Percentiles rank a stretch among this genome's conserved stretches.
These are phyloP conservation scores for Styela plicata DNA, from an alignment of 23 tunicate genomes.

Conservation along the genomic window DNA sequence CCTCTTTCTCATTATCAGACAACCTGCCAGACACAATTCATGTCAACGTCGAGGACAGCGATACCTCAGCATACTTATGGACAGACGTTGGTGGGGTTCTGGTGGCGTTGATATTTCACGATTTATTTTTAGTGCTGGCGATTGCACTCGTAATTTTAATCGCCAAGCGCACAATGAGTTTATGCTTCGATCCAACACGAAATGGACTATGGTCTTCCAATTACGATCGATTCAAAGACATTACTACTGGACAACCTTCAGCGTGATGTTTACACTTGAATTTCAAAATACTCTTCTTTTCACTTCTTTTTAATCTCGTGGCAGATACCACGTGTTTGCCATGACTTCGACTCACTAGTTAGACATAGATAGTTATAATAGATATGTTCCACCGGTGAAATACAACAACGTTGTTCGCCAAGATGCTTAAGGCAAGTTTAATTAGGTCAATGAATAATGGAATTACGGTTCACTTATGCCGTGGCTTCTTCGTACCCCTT, in stretches of 20 bases:
- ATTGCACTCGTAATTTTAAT: constrained; percentile 29
- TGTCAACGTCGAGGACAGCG: constrained; percentile 50
- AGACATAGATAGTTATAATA: too few species aligned
- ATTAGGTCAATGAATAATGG: too few species aligned
- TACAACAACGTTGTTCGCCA: background rate
- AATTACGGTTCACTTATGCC: too few species aligned
- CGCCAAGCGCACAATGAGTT: background rate
- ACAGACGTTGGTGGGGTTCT: constrained; percentile 44
- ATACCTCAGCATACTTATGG: constrained; percentile 78
- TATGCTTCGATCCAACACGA: background rate
- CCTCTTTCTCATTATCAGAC: too few species aligned
- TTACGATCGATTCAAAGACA: background rate
- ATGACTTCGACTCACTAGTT: background rate
- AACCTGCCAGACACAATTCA: constrained; percentile 28
- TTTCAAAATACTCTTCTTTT: too few species aligned
- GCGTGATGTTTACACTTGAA: background rate
- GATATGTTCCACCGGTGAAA: too few species aligned
- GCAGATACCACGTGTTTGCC: background rate
- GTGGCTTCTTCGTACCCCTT: too few species aligned
- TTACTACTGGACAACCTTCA: background rate
- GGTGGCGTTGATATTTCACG: constrained; percentile 56
- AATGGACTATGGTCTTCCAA: background rate
- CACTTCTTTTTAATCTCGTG: background rate
- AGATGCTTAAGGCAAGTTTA: background rate
- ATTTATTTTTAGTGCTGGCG: constrained; percentile 38